Percentiles rank a stretch among this genome's conserved stretches.
These are phyloP conservation scores for Dromaius novaehollandiae DNA, from an alignment of 2,113 vertebrate species.

Conservation along the genomic window DNA sequence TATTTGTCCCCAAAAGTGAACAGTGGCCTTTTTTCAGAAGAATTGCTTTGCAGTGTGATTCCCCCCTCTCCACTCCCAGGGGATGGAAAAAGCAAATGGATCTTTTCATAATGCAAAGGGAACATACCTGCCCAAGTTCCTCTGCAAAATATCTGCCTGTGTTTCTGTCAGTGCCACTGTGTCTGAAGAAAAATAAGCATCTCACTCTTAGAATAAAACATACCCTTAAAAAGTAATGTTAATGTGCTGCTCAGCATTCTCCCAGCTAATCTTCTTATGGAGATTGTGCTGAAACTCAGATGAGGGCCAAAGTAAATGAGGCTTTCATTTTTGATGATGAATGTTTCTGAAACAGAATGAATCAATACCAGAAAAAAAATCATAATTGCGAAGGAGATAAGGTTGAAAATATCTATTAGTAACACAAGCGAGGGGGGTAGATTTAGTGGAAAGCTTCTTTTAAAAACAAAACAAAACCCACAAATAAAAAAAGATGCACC, in stretches of 20 bases:
- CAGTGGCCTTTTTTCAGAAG: not conserved
- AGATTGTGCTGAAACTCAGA: conserved; percentile 37
- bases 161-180: conserved; percentile 34
- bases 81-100: not conserved
- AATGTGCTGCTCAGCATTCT: conserved; percentile 11
- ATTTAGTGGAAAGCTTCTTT: conserved; percentile 24
- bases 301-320: conserved; percentile 65
- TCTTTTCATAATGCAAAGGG: not conserved
- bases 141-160: conserved; percentile 10
- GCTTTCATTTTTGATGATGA: conserved; percentile 58
- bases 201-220: conserved; percentile 53
- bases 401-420: conserved; percentile 52
- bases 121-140: not conserved
- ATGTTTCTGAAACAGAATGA: conserved; percentile 64
- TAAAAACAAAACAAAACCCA: not conserved
- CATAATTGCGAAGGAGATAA: conserved; percentile 53
- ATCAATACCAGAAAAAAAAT: conserved; percentile 61
- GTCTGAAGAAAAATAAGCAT: conserved; percentile 49
- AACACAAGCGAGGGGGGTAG: not conserved
- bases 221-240: conserved; percentile 74
- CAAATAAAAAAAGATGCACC: not conserved
- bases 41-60: not conserved
- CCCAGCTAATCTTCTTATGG: conserved; percentile 53
- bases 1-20: not conserved
- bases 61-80: not conserved